A percentile compares a stretch with the other conserved stretches of the same genome.
Conservation (phyloP, 2,113 vertebrate genomes). For the Ophiodon elongatus region DNA sequence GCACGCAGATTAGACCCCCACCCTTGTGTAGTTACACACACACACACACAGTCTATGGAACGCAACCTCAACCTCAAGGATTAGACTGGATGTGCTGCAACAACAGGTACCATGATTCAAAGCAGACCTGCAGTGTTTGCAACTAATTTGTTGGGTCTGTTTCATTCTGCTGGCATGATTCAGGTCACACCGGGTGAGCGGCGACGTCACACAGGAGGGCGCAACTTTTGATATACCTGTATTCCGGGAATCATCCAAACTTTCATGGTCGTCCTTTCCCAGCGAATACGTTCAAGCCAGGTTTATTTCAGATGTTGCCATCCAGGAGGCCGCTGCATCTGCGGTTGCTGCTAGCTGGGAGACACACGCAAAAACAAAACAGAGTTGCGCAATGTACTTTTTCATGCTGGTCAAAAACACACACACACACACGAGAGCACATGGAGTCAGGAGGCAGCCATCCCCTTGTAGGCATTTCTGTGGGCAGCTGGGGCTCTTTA, state of each 20-base stretch:
- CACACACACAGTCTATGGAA: background rate
- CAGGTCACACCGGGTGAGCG: background rate
- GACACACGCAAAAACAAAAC: slow-evolving; percentile 4
- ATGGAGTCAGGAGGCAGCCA: slow-evolving; percentile 57
- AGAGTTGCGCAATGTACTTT: slow-evolving; percentile 30
- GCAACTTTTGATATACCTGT: background rate
- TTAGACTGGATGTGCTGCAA: slow-evolving; percentile 7
- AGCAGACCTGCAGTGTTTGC: slow-evolving; percentile 18
- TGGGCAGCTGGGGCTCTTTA: slow-evolving; percentile 68
- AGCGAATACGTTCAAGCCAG: slow-evolving; percentile 15
- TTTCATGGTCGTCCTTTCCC: background rate
- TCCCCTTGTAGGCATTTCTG: slow-evolving; percentile 70
- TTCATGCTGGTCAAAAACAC: slow-evolving; percentile 46
- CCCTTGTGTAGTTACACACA: background rate
- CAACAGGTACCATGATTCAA: slow-evolving; percentile 28
- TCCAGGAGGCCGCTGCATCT: slow-evolving; percentile 25
- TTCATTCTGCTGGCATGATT: background rate
- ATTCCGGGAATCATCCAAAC: slow-evolving; percentile 17
- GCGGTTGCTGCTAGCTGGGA: slow-evolving; percentile 25
- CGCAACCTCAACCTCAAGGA: slow-evolving; percentile 19
- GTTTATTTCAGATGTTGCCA: slow-evolving; percentile 40
- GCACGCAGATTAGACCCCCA: slow-evolving; percentile 15
- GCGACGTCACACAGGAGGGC: slow-evolving; percentile 10
- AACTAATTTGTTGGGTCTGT: background rate
- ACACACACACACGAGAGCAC: slow-evolving; percentile 18